A percentile compares a stretch with the other conserved stretches of the same genome.
Conservation (phyloP, 2,888 invertebrate species). For the Tineola bisselliella region DNA sequence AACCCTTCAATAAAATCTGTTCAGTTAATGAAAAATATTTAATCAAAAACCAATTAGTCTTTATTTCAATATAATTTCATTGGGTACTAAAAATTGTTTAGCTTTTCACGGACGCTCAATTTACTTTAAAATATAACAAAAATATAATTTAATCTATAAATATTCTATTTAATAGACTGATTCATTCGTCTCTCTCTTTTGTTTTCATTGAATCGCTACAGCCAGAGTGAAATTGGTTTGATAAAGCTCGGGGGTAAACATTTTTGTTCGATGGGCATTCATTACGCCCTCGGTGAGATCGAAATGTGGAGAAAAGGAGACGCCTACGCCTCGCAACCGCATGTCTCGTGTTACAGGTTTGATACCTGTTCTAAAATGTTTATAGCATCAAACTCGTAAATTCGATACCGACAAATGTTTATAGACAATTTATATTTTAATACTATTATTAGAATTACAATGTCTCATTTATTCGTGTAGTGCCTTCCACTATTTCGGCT, state of each 20-base stretch:
- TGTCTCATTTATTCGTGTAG: too few relatives aligned
- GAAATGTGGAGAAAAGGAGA: neutral
- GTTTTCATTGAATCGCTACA: slow-evolving; percentile 28
- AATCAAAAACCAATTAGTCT: neutral
- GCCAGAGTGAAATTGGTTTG: slow-evolving; percentile 32
- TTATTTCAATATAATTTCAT: neutral
- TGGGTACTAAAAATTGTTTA: neutral
- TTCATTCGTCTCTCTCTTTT: slow-evolving; percentile 19
- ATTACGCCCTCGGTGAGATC: slow-evolving; percentile 12
- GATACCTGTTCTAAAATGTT: neutral
- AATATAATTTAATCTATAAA: neutral
- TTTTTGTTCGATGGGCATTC: slow-evolving; percentile 23
- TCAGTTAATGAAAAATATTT: neutral
- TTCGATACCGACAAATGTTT: too few relatives aligned
- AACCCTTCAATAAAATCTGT: neutral
- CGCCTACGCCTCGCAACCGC: neutral
- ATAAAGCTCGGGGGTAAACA: slow-evolving; percentile 25
- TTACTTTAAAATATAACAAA: neutral
- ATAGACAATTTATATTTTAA: too few relatives aligned
- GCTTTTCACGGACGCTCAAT: neutral
- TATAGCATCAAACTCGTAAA: neutral
- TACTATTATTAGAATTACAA: too few relatives aligned
- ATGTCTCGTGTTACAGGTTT: neutral
- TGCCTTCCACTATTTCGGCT: too few relatives aligned
- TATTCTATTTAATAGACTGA: neutral